phyloP scores from a whole-genome alignment of 2,113 vertebrate genomes.

The Oryzias melastigma region DNA sequence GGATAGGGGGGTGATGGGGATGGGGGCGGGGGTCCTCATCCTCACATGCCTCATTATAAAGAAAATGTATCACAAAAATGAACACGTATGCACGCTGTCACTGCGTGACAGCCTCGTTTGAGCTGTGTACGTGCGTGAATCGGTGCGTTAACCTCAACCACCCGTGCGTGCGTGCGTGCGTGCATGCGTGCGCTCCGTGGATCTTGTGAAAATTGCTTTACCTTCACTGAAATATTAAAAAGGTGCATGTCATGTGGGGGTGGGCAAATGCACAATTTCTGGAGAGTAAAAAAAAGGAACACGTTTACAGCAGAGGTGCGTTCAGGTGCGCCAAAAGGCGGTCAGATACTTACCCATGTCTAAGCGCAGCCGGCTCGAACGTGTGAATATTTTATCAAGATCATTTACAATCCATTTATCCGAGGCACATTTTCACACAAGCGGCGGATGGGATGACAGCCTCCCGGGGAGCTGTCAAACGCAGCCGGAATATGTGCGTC shows the following conservation, averaged over 20 bases:
- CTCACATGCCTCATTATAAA: conserved; percentile 29
- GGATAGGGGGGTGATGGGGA: conserved; percentile 21
- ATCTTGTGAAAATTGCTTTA: conserved; percentile 22
- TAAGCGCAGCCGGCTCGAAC: conserved; percentile 66
- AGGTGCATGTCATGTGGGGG: too few relatives aligned
- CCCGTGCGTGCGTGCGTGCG: not conserved
- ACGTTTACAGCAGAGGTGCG: conserved; percentile 48
- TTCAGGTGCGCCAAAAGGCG: conserved; percentile 67
- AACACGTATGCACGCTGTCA: conserved; percentile 8
- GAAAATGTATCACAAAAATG: conserved; percentile 34
- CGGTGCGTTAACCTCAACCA: conserved; percentile 10
- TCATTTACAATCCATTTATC: conserved; percentile 79
- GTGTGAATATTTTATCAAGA: conserved; percentile 71
- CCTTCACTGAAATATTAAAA: too few relatives aligned
- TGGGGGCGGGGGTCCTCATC: too few relatives aligned
- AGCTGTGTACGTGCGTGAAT: conserved; percentile 20
- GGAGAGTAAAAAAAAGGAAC: not conserved
- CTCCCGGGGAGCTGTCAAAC: conserved; percentile 78
- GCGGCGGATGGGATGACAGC: conserved; percentile 75
- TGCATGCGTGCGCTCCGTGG: conserved; percentile 5
- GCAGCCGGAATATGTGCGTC: conserved; percentile 55
- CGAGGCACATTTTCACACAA: conserved; percentile 67
- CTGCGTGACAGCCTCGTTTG: conserved; percentile 28
- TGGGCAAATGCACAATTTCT: too few relatives aligned
- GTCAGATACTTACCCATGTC: conserved; percentile 81